These are phyloP conservation scores for Hydractinia symbiolongicarpus DNA, from an alignment of 30 jellyfish, hydroid and myxozoan genomes.

Conservation along the genomic window DNA sequence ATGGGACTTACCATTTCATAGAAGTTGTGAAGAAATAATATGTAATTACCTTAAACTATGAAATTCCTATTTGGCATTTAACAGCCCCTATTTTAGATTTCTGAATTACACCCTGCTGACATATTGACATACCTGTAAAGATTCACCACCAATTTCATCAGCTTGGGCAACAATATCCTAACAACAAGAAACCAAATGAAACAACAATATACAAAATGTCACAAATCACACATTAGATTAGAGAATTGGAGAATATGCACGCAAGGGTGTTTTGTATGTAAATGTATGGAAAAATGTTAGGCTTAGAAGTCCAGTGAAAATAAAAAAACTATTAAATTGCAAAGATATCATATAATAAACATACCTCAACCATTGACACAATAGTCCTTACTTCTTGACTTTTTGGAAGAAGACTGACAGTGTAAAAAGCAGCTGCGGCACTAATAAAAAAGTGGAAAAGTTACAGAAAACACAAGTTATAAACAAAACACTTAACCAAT, in stretches of 20 bases:
- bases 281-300: too few relatives aligned
- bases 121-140: slow-evolving; percentile 39
- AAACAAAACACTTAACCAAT: background rate
- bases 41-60: too few relatives aligned
- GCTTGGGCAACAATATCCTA: slow-evolving; percentile 90
- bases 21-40: too few relatives aligned
- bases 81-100: too few relatives aligned
- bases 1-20: too few relatives aligned
- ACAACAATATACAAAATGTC: background rate
- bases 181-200: background rate
- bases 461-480: background rate
- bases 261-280: too few relatives aligned
- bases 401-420: slow-evolving; percentile 84
- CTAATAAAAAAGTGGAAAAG: slow-evolving; percentile 17
- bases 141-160: slow-evolving; percentile 72
- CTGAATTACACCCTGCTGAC: too few relatives aligned
- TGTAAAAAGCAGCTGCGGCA: slow-evolving; percentile 69
- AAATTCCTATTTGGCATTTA: too few relatives aligned
- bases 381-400: slow-evolving; percentile 43
- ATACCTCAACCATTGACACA: slow-evolving; percentile 71
- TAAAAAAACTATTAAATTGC: background rate
- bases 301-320: too few relatives aligned
- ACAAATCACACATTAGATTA: background rate
- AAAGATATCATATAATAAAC: background rate
- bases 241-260: background rate